Evolutionary conservation across 2,797 vertebrate species (phyloP).

Genomic region (Peromyscus melanophrys): DNA sequence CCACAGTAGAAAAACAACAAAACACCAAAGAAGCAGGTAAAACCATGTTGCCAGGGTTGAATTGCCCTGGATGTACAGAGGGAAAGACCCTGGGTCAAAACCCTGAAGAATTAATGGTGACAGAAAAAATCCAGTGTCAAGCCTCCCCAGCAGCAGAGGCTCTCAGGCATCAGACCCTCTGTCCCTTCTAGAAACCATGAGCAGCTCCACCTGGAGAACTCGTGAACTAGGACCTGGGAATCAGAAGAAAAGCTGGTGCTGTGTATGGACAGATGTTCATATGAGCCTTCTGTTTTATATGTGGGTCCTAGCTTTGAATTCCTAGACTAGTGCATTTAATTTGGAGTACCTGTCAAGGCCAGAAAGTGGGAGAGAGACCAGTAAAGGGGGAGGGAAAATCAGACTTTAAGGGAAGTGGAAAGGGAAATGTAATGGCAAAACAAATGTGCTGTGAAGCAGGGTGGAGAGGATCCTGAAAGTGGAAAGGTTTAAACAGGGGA

Average conservation of each 20-base stretch:
- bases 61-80: slow-evolving; percentile 40
- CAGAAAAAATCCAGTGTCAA: not conserved
- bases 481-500: not conserved
- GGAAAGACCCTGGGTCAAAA: not conserved
- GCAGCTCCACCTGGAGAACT: not conserved
- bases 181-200: not conserved
- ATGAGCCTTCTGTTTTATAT: not conserved
- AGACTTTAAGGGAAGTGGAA: not conserved
- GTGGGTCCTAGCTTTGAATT: not conserved
- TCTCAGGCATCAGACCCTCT: not conserved
- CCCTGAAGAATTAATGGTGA: not conserved
- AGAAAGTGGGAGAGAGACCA: not conserved
- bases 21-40: not conserved
- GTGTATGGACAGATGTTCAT: not conserved
- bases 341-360: not conserved
- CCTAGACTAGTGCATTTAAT: not conserved
- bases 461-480: not conserved
- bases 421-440: not conserved
- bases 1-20: slow-evolving; percentile 47
- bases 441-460: not conserved
- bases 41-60: not conserved
- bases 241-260: not conserved
- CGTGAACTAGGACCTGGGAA: not conserved
- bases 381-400: not conserved
- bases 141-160: not conserved